Percentiles rank a stretch among this genome's conserved stretches.
Conservation (phyloP, 2,113 vertebrate species). For the Phalacrocorax brasilianus region DNA sequence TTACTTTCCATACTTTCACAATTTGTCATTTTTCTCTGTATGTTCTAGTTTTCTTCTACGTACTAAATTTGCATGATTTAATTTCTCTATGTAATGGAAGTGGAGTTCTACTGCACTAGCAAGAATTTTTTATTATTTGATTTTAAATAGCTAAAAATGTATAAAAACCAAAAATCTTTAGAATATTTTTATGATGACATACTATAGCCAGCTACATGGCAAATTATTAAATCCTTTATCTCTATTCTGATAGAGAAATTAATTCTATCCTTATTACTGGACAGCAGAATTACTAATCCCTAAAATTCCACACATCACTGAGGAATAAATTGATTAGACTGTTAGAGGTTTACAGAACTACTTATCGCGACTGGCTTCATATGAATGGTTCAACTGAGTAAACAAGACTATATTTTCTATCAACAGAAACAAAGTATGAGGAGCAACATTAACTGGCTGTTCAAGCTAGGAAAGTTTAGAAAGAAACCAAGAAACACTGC, state of each 20-base stretch:
- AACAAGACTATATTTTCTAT: background rate
- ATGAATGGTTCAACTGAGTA: background rate
- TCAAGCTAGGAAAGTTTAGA: background rate
- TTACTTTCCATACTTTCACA: background rate
- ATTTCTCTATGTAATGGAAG: background rate
- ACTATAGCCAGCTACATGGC: background rate
- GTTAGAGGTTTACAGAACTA: background rate
- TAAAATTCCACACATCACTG: background rate
- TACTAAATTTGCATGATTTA: background rate
- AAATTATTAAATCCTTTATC: background rate
- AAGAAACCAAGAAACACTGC: background rate
- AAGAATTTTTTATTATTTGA: background rate
- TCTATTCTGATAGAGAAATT: background rate
- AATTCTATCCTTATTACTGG: background rate
- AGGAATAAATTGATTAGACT: background rate
- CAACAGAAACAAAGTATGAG: background rate
- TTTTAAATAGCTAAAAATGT: background rate
- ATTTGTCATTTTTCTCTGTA: background rate
- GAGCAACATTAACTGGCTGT: background rate
- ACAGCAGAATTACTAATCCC: background rate
- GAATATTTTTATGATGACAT: background rate
- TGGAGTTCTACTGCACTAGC: background rate
- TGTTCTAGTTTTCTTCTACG: background rate
- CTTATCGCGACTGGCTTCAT: background rate
- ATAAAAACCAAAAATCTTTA: background rate